Conservation (phyloP, 2,797 vertebrate species). For the Melanotaenia parkinsoni region DNA sequence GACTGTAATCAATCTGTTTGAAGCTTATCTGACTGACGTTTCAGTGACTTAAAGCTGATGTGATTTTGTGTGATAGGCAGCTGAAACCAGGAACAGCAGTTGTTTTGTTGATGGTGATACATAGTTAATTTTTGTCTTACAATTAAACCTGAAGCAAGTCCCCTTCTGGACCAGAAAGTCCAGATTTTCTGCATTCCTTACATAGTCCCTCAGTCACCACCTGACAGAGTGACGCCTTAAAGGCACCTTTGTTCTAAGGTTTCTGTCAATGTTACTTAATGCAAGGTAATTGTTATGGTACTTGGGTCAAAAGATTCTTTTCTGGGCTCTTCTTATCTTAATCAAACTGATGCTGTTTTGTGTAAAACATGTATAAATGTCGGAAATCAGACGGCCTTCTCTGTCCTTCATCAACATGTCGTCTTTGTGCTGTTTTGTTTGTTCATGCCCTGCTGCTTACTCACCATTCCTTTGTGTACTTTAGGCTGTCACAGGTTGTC, state of each 20-base stretch:
- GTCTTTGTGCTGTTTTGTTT: neutral
- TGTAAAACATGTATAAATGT: neutral
- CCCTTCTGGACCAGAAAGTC: conserved; percentile 22
- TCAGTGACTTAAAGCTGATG: neutral
- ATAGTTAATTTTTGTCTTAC: neutral
- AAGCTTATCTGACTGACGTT: neutral
- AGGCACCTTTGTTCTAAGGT: neutral
- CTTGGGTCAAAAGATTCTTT: too few relatives aligned
- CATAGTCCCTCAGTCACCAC: conserved; percentile 19
- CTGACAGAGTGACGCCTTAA: neutral
- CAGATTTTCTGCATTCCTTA: conserved; percentile 72
- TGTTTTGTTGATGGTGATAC: neutral
- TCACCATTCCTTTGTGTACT: neutral
- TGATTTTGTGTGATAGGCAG: neutral
- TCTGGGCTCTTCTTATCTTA: neutral
- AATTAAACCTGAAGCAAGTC: conserved; percentile 17
- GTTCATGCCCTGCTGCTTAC: too few relatives aligned
- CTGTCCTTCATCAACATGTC: neutral
- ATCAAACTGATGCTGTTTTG: neutral
- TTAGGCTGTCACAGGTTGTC: rapidly evolving
- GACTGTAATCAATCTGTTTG: neutral
- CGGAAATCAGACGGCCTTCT: neutral
- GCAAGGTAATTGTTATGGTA: neutral
- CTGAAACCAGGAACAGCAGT: too few relatives aligned
- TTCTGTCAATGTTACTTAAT: neutral